A percentile compares a stretch with the other conserved stretches of the same genome.
phyloP scores from a whole-genome alignment of 2,113 vertebrate genomes.

The Dasypus novemcinctus region DNA sequence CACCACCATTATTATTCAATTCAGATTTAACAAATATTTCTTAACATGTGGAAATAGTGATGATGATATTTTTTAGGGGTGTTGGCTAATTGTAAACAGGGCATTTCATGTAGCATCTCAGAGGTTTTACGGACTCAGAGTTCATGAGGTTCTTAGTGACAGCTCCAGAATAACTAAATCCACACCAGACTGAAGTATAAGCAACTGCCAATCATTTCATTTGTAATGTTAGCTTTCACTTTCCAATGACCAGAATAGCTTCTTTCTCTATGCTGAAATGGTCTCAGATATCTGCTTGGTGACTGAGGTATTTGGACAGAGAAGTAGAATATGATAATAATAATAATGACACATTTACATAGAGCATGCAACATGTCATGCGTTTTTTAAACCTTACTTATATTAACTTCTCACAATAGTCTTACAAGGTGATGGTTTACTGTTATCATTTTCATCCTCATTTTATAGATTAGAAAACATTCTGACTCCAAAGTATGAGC shows the following conservation, averaged over 20 bases:
- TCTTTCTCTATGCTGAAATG: neutral
- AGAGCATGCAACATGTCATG: neutral
- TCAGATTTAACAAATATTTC: neutral
- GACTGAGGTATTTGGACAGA: neutral
- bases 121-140: neutral
- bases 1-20: neutral
- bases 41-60: neutral
- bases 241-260: neutral
- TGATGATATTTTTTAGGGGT: neutral
- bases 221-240: neutral
- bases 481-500: neutral
- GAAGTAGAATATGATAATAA: neutral
- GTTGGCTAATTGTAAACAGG: neutral
- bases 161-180: neutral
- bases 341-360: too few species aligned
- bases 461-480: neutral
- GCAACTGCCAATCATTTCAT: neutral
- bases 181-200: neutral
- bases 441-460: neutral
- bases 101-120: neutral
- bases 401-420: neutral
- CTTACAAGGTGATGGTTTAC: neutral
- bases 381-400: neutral
- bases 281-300: neutral
- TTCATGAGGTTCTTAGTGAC: neutral